phyloP scores from a whole-genome alignment of 1,140 invertebrate species.

The Eumaeus atala region DNA sequence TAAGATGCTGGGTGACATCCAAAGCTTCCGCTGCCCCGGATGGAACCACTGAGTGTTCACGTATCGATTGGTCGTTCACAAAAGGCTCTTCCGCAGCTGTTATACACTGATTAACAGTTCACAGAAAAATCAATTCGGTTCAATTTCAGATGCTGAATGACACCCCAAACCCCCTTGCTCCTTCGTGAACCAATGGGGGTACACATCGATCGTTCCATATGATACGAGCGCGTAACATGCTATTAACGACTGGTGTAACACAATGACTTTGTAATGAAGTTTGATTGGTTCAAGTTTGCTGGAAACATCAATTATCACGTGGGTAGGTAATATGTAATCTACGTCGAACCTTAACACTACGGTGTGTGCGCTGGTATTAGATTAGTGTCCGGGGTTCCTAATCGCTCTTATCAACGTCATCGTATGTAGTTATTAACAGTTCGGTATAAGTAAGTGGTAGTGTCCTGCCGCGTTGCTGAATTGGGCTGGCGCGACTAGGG shows the following conservation, averaged over 20 bases:
- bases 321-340: constrained; percentile 39
- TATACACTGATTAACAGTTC: no score
- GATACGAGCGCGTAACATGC: constrained; percentile 33
- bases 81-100: no score
- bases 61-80: no score
- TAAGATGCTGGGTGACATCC: no score
- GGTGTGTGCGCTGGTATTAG: constrained; percentile 31
- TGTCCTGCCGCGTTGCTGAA: not conserved
- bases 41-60: no score
- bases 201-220: constrained; percentile 19
- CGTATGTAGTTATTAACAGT: constrained; percentile 25
- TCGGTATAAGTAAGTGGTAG: no score
- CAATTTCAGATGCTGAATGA: no score
- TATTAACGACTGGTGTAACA: constrained; percentile 41
- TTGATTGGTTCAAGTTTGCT: constrained; percentile 50
- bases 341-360: constrained; percentile 29
- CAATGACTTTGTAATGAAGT: constrained; percentile 45
- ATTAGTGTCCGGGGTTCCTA: no score
- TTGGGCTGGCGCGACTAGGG: not conserved
- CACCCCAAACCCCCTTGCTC: not conserved
- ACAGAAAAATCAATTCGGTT: no score
- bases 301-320: constrained; percentile 49
- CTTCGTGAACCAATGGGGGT: not conserved
- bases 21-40: no score
- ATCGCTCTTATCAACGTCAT: no score